phyloP scores from a whole-genome alignment of 2,797 vertebrate species.

The Smutsia temminckii region DNA sequence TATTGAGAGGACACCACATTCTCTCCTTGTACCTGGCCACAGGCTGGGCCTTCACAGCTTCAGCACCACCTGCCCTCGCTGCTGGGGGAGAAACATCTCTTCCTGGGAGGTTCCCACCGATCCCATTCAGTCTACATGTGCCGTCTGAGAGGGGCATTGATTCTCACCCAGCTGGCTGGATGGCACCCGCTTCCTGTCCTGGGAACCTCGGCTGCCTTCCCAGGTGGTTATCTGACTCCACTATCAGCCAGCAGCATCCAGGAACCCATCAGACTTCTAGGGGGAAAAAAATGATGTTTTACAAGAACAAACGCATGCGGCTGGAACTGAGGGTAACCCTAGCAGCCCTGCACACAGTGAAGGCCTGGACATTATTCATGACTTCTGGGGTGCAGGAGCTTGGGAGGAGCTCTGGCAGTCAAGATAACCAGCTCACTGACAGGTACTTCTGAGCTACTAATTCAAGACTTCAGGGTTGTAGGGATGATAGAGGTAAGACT shows the following conservation, averaged over 20 bases:
- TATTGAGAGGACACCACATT: not conserved
- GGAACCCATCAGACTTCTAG: constrained; percentile 57
- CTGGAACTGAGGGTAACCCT: constrained; percentile 25
- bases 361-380: not conserved
- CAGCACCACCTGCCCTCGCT: not conserved
- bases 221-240: constrained; percentile 70
- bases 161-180: constrained; percentile 44
- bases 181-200: constrained; percentile 62
- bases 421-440: not conserved
- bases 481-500: not conserved
- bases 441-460: not conserved
- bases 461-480: not conserved
- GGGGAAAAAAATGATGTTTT: constrained; percentile 64
- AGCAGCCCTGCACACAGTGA: not conserved
- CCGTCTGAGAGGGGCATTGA: not conserved
- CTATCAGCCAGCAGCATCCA: constrained; percentile 56
- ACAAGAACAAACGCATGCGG: not conserved
- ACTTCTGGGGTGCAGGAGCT: not conserved
- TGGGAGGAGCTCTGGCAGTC: not conserved
- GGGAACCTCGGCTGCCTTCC: constrained; percentile 50
- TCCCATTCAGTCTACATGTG: not conserved
- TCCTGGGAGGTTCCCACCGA: not conserved
- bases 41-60: not conserved
- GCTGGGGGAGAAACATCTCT: not conserved
- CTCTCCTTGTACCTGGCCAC: not conserved